A percentile compares a stretch with the other conserved stretches of the same genome.
Conservation (phyloP, 1,140 invertebrate genomes). For the Popillia japonica region DNA sequence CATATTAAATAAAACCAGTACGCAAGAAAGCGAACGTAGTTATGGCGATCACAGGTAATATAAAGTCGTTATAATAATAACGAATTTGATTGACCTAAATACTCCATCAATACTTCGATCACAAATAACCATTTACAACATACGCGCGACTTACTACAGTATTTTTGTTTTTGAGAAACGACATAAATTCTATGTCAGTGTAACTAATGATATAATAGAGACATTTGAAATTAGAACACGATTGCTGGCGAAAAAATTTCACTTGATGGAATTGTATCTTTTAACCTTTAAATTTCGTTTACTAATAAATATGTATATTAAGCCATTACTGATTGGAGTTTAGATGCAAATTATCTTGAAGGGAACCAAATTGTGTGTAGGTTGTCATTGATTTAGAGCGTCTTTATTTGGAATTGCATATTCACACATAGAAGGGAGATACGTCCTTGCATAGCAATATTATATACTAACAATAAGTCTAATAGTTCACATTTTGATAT, state of each 20-base stretch:
- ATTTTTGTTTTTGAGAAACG: not conserved
- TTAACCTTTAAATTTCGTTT: not conserved
- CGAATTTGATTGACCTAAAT: conserved; percentile 25
- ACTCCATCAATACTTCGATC: not conserved
- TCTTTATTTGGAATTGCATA: too few relatives aligned
- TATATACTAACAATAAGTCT: too few relatives aligned
- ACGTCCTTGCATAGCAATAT: too few relatives aligned
- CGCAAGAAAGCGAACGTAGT: not conserved
- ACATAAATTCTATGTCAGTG: not conserved
- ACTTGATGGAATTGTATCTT: not conserved
- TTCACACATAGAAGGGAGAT: too few relatives aligned
- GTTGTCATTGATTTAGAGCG: too few relatives aligned
- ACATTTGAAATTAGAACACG: conserved; percentile 24
- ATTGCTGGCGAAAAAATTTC: not conserved
- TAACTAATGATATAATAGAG: conserved; percentile 17
- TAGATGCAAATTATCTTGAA: not conserved
- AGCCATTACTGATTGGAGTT: not conserved
- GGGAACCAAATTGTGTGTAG: too few relatives aligned
- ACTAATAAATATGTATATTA: not conserved
- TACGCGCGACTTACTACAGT: not conserved
- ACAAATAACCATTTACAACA: conserved; percentile 7
- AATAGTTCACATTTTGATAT: too few relatives aligned
- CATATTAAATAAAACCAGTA: not conserved
- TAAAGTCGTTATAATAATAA: not conserved
- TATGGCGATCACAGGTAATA: too few relatives aligned